A percentile compares a stretch with the other conserved stretches of the same genome.
Evolutionary conservation across 2,113 vertebrate species (phyloP).

Genomic region (Dascyllus trimaculatus): DNA sequence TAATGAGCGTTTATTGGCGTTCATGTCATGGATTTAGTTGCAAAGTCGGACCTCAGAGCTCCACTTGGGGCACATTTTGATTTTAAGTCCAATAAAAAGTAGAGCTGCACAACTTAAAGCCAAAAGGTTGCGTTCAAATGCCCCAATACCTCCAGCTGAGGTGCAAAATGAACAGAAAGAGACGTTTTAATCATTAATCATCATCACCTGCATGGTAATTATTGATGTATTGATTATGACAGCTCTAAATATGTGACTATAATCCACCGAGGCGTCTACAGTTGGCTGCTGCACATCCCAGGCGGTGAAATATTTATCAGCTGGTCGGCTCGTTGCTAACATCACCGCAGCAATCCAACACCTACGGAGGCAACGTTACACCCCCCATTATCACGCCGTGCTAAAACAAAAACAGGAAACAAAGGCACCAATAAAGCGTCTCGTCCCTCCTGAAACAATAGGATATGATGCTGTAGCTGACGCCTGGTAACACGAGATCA

Average conservation of each 20-base stretch:
- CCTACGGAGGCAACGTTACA: slow-evolving; percentile 43
- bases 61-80: too few species aligned
- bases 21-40: too few species aligned
- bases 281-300: background rate
- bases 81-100: background rate
- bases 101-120: too few species aligned
- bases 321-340: slow-evolving; percentile 28
- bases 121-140: too few species aligned
- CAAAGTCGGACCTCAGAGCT: background rate
- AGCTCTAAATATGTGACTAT: too few species aligned
- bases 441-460: background rate
- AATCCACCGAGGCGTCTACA: too few species aligned
- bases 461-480: background rate
- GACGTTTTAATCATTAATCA: too few species aligned
- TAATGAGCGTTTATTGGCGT: background rate
- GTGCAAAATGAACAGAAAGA: too few species aligned
- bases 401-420: slow-evolving; percentile 4
- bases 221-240: too few species aligned
- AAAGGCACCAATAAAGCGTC: background rate
- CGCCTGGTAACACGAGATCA: background rate
- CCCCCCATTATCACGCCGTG: slow-evolving; percentile 11
- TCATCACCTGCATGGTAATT: too few species aligned
- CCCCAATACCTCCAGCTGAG: too few species aligned
- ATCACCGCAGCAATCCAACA: slow-evolving; percentile 46
- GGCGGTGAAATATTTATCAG: slow-evolving; percentile 55